Evolutionary conservation across 1,140 invertebrate genomes (phyloP), one percentile per base, ranked within the genome.

Genomic region (Callitettix versicolor): DNA sequence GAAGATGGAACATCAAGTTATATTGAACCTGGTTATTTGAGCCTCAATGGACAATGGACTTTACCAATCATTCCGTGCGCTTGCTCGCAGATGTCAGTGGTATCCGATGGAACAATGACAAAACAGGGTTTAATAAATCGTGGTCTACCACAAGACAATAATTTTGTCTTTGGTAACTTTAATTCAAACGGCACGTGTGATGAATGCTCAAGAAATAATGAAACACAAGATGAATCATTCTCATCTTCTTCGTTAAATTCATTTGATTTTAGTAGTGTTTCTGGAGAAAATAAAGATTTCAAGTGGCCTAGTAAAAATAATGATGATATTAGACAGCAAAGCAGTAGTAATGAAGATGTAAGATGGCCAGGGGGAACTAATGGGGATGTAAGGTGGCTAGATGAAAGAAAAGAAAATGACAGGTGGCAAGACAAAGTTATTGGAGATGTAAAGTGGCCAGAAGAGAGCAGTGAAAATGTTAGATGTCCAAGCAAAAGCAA

Each of bases 11-110:
- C 47, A 15, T 17, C 43, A 6, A 15, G 11, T 20, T 49, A 26
- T 15, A 9, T n/a, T 15, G 14, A 38, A 26, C 18, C 44, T 4
- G 56, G 33, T 20, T 7, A 18, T 17, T 34, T 53, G 9, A 47
- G 15, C 17, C 20, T 52, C 3, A 53, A 52, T 24, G 48, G 55
- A 5, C 48, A 57, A 24, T 59, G 49, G 58, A 55, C 48, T 17
- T 40, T 56, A 20, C 48, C 53, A 24, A 53, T 56, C 6, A 56
- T 59, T 21, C 54, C 58, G 14, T 59, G 58, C 20, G 48, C 53
- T 22, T 59, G 58, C 30, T 53, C 50, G 9, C 24, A 41, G 22
- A 47, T 47, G 17, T 41, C 33, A 1, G 26, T 55, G 1, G 22
- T 33, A 15, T 33, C 47, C 12, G 54, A 55, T 15, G 44, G 33